Conservation (phyloP, 1,140 invertebrate species). For the Bicyclus anynana region DNA sequence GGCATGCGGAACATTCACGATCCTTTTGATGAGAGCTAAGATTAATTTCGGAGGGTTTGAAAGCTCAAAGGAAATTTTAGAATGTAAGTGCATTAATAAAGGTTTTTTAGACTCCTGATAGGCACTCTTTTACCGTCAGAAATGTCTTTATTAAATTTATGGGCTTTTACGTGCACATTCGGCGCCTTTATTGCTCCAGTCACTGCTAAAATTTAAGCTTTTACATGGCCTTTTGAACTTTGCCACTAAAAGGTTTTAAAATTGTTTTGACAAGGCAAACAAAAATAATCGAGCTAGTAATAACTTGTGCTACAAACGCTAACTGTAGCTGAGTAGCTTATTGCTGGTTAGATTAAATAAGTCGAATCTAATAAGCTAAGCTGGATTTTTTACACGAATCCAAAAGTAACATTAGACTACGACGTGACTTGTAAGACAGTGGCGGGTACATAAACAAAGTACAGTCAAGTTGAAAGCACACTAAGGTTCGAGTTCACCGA, state of each 20-base stretch:
- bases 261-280: constrained; percentile 19
- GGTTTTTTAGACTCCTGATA: constrained; percentile 53
- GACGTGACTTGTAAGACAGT: no score
- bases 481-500: no score
- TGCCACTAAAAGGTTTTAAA: constrained; percentile 24
- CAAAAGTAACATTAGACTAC: no score
- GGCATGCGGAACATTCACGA: constrained; percentile 62
- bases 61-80: constrained; percentile 71
- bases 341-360: no score
- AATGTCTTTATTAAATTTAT: constrained; percentile 70
- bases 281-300: no score
- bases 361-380: no score
- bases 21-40: constrained; percentile 69
- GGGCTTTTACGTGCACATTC: constrained; percentile 56
- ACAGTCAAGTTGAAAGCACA: no score
- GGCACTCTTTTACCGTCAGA: constrained; percentile 56
- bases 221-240: constrained; percentile 22
- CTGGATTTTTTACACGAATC: no score
- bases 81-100: constrained; percentile 75
- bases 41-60: constrained; percentile 67
- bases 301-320: no score
- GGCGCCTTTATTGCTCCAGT: constrained; percentile 56
- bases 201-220: constrained; percentile 30
- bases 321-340: no score
- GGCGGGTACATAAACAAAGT: no score